Evolutionary conservation across 1,140 invertebrate species (phyloP).

Genomic region (Diachasmimorpha longicaudata): DNA sequence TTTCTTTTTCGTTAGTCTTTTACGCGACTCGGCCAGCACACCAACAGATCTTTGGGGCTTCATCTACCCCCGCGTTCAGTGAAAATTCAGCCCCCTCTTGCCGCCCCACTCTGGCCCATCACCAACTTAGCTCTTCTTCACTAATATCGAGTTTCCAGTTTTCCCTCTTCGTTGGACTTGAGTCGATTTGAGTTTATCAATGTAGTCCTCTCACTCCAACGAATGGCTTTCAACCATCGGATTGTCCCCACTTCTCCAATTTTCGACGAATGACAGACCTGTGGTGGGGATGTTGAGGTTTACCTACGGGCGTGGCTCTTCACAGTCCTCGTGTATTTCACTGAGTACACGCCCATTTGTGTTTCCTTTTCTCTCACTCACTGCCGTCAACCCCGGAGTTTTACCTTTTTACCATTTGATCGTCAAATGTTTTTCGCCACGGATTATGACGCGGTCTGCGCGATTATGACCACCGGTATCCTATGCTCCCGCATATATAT

Average conservation of each 20-base stretch:
- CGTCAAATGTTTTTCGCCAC: conserved; percentile 62
- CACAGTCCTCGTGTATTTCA: background rate
- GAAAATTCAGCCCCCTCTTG: background rate
- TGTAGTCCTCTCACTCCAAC: background rate
- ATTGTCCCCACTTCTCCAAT: background rate
- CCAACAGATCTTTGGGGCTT: no score
- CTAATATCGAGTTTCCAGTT: no score
- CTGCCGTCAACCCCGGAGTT: conserved; percentile 24
- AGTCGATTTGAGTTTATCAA: background rate
- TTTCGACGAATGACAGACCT: background rate
- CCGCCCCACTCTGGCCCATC: background rate
- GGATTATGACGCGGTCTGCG: conserved; percentile 64
- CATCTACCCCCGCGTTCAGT: background rate
- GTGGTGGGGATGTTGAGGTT: conserved; percentile 11
- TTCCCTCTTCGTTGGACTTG: no score
- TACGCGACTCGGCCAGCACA: background rate
- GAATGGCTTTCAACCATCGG: background rate
- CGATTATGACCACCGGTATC: conserved; percentile 58
- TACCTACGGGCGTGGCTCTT: conserved; percentile 27
- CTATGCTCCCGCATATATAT: background rate
- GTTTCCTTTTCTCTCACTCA: background rate
- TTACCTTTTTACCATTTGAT: conserved; percentile 33
- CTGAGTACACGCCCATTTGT: conserved; percentile 27
- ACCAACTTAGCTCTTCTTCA: no score
- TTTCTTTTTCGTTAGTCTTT: background rate